Conservation (phyloP, 1,140 invertebrate species). For the Sipha flava region DNA sequence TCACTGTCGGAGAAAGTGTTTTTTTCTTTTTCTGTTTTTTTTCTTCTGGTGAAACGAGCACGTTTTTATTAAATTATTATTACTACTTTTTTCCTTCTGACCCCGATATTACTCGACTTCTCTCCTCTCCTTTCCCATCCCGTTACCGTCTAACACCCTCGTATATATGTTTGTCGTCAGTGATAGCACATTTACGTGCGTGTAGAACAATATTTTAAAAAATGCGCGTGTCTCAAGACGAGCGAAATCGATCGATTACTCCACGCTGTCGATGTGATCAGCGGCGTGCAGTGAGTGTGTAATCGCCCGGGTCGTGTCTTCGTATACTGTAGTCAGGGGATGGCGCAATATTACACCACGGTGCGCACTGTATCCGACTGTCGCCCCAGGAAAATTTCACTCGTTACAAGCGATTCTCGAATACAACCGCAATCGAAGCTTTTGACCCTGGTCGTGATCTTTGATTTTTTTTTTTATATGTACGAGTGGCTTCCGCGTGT, state of each 20-base stretch:
- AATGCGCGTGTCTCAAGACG: neutral
- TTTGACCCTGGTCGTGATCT: constrained; percentile 1
- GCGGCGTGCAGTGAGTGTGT: neutral
- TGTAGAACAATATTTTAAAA: neutral
- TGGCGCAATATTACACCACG: neutral
- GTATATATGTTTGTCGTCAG: neutral
- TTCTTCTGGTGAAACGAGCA: neutral
- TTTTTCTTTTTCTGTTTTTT: too few relatives aligned
- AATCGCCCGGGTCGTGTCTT: neutral
- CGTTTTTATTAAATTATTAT: neutral
- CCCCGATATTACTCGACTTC: neutral
- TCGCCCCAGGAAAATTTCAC: neutral
- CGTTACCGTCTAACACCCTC: neutral
- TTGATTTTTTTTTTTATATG: neutral
- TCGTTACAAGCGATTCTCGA: neutral
- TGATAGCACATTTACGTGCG: neutral
- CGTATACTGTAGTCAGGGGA: neutral
- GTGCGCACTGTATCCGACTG: neutral
- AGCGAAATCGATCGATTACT: neutral
- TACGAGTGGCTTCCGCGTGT: neutral
- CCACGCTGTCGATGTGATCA: neutral
- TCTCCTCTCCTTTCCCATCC: neutral
- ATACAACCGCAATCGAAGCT: neutral
- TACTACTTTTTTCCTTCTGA: neutral
- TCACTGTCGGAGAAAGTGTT: constrained; percentile 13